A percentile compares a stretch with the other conserved stretches of the same genome.
These are phyloP conservation scores for Calliphora vomitoria DNA, from an alignment of 2,888 invertebrate genomes.

Conservation along the genomic window DNA sequence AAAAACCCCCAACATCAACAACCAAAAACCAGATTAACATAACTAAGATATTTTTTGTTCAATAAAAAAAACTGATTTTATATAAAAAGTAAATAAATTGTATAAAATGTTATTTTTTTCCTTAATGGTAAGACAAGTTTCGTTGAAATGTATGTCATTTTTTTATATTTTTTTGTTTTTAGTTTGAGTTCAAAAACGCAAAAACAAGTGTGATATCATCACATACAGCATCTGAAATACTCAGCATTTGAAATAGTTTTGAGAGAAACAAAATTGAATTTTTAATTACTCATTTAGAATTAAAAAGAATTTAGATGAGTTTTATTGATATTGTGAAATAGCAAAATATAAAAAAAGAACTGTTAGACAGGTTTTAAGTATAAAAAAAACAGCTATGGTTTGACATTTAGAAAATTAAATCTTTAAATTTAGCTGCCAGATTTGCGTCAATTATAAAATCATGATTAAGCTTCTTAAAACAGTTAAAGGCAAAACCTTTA, in stretches of 20 bases:
- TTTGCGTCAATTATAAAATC: constrained; percentile 29
- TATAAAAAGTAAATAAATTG: constrained; percentile 20
- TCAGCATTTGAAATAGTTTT: neutral
- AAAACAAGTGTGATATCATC: constrained; percentile 71
- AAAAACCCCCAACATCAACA: constrained; percentile 28
- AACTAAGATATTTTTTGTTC: constrained; percentile 38
- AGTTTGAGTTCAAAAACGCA: constrained; percentile 28
- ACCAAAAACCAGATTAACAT: constrained; percentile 60
- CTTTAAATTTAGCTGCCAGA: neutral
- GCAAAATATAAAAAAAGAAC: neutral
- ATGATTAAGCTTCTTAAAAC: neutral
- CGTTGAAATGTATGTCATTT: constrained; percentile 61
- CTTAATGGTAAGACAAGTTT: constrained; percentile 67
- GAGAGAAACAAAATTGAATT: constrained; percentile 29
- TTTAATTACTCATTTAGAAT: constrained; percentile 56
- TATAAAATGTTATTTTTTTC: constrained; percentile 3
- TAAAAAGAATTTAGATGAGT: constrained; percentile 32
- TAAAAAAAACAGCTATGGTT: neutral
- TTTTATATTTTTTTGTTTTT: constrained; percentile 24
- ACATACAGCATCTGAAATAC: constrained; percentile 5
- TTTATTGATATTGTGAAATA: neutral
- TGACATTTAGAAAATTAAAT: constrained; percentile 13
- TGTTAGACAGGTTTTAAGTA: constrained; percentile 7
- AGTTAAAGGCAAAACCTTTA: neutral
- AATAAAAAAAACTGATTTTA: constrained; percentile 35